Conservation (phyloP, 2,113 vertebrate species). For the Apistogramma diplotaenia region DNA sequence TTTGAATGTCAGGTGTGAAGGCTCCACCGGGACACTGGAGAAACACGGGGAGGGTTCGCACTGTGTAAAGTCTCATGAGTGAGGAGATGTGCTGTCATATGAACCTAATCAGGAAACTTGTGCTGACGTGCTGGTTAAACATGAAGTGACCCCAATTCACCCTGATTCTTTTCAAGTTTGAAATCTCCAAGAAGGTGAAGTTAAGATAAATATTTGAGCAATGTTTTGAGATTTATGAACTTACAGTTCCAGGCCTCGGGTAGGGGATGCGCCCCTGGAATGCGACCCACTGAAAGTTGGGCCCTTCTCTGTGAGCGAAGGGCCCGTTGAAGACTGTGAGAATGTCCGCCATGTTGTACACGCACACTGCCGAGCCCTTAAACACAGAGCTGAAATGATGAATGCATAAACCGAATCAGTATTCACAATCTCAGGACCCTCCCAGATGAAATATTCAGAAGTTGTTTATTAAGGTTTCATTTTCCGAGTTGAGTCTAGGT, state of each 20-base stretch:
- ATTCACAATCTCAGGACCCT: neutral
- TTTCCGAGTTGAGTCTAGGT: slow-evolving; percentile 15
- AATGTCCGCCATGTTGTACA: slow-evolving; percentile 95
- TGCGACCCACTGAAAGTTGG: slow-evolving; percentile 93
- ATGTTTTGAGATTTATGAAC: slow-evolving; percentile 47
- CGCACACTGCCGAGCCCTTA: slow-evolving; percentile 95
- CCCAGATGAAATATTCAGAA: slow-evolving; percentile 10
- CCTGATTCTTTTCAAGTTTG: neutral
- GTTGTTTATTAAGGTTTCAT: neutral
- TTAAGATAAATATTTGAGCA: neutral
- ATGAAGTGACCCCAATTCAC: too few species aligned
- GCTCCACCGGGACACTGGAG: slow-evolving; percentile 93
- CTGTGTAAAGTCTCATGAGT: too few species aligned
- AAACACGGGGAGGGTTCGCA: neutral
- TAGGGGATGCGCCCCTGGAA: slow-evolving; percentile 97
- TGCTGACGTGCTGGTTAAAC: too few species aligned
- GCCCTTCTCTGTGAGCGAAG: slow-evolving; percentile 96
- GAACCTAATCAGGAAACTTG: too few species aligned
- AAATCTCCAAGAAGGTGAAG: neutral
- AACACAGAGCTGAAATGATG: slow-evolving; percentile 95
- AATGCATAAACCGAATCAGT: slow-evolving; percentile 17
- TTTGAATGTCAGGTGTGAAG: slow-evolving; percentile 90
- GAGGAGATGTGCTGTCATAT: too few species aligned
- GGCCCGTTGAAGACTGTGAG: slow-evolving; percentile 98
- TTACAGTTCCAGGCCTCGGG: slow-evolving; percentile 94